Conservation (phyloP, 2,797 vertebrate species). For the Arctocebus calabarensis region DNA sequence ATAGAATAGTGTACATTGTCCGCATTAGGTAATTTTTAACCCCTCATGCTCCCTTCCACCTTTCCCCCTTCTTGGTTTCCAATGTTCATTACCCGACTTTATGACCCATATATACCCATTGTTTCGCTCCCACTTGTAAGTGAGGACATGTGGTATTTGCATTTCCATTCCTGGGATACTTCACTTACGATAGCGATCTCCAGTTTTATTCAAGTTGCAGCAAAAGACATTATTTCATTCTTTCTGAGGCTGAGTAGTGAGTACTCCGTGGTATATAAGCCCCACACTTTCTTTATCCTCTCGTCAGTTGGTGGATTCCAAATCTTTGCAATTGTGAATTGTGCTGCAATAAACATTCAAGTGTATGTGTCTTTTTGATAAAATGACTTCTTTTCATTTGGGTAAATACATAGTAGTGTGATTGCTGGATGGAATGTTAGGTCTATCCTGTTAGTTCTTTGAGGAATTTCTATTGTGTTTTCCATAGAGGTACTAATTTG, state of each 20-base stretch:
- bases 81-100: not conserved
- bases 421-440: not conserved
- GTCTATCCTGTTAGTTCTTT: not conserved
- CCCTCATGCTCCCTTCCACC: not conserved
- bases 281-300: not conserved
- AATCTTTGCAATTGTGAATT: not conserved
- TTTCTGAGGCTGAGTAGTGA: not conserved
- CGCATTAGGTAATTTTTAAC: not conserved
- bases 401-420: not conserved
- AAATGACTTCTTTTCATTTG: not conserved
- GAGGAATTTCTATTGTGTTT: not conserved
- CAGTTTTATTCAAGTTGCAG: not conserved
- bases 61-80: not conserved
- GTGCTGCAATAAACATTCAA: not conserved
- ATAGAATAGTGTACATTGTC: rapidly evolving
- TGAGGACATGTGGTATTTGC: not conserved
- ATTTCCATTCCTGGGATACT: not conserved
- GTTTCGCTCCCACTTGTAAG: not conserved
- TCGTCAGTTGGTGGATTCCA: not conserved
- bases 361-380: not conserved
- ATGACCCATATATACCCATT: not conserved
- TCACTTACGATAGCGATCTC: not conserved
- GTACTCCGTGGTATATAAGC: not conserved
- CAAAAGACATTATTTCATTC: not conserved
- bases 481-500: not conserved